Conservation (phyloP, 2,113 vertebrate genomes). For the Dasyurus viverrinus region DNA sequence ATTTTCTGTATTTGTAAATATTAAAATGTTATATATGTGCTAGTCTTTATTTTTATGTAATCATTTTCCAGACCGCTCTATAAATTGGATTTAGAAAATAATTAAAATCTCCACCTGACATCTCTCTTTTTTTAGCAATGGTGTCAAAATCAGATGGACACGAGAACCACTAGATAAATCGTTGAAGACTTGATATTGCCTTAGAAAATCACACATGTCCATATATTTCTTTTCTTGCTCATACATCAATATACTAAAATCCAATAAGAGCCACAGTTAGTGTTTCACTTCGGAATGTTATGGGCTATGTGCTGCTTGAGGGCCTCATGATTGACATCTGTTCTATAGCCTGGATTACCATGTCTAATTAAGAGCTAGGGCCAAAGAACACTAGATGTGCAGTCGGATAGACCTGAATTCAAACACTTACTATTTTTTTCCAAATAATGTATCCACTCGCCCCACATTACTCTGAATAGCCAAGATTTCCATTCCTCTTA, state of each 20-base stretch:
- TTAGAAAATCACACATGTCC: not conserved
- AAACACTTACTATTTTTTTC: not conserved
- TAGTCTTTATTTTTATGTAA: not conserved
- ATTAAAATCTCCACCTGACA: not conserved
- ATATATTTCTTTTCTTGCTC: not conserved
- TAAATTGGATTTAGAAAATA: not conserved
- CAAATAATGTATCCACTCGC: not conserved
- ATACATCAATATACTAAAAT: not conserved
- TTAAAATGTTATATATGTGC: not conserved
- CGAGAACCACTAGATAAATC: not conserved
- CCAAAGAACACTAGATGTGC: not conserved
- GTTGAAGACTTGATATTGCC: not conserved
- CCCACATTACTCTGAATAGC: not conserved
- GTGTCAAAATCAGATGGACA: not conserved
- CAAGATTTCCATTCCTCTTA: not conserved
- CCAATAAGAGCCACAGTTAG: not conserved
- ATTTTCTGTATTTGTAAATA: not conserved
- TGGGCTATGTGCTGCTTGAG: not conserved
- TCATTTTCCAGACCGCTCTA: not conserved
- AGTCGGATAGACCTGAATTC: not conserved
- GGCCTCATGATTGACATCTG: not conserved
- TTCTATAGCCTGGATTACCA: not conserved
- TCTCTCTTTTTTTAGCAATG: not conserved
- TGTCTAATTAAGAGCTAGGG: not conserved
- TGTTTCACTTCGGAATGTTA: fast-evolving